Evolutionary conservation across 35 echinoderm and acorn worm genomes (phyloP), one percentile per base, ranked within the genome.

Genomic region (Heliocidaris tuberculata): DNA sequence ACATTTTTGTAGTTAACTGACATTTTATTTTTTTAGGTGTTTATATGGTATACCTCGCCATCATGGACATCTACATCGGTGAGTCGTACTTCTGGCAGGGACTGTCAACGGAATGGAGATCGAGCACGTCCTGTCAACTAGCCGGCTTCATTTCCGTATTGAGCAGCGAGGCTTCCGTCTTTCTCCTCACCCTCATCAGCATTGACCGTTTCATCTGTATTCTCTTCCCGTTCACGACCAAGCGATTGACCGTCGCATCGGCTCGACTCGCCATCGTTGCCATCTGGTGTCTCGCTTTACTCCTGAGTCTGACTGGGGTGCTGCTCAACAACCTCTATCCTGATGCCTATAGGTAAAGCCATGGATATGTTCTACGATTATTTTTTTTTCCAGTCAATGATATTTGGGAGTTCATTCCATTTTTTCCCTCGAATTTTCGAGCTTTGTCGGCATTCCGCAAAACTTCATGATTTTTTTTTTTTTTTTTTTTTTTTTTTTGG

Each of bases 111-210:
- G 47, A 49, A 48, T 96, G 96, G 96, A 32, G 94, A 48, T 56
- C 47, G 2, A 93, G 96, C 35, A 27, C 24, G n/a, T 16, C 95
- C 6, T 98, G 97, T 93, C 89, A 93, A 47, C 50, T 96, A 50
- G 94, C 94, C 24, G 97, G 97, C 30, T 96, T 96, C 93, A 70
- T 98, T 16, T 95, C 97, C 3, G 71, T 93, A 0, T 9, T 98
- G 15, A 94, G 94, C 48, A 98, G 97, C 91, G 95, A 96, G 93
- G 61, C 94, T 27, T 96, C 97, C 16, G 96, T 98, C 7, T 95
- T 96, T 52, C 86, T 98, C 31, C 86, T 98, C 2, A 96, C 97
- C 3, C 87, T 96, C 6, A 96, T 98, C 49, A 96, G 94, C 70
- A 31, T 98, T 32, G 96, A 98, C 85, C 97, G 97, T 2, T 98